Base-by-base conservation (phyloP, 2,113 vertebrate species). In the Ammospiza nelsoni region DNA sequence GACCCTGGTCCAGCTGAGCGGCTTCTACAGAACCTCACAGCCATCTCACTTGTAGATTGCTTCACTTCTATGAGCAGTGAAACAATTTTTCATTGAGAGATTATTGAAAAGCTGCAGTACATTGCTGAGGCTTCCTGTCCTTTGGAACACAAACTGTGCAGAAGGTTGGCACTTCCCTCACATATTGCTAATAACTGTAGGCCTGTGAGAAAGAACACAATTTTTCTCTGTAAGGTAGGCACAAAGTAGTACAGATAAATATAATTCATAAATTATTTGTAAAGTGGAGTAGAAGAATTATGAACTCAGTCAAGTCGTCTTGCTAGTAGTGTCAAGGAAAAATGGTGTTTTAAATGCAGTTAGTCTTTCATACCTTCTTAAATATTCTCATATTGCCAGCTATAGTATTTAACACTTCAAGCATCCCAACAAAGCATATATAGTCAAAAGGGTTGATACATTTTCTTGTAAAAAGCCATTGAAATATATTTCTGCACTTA, bases 391-490 rank as follows among this genome's bases (percentile, higher is more conserved):
- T 76, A 27, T 79, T 94, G 66, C 8, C 55, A 84, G 49, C 48
- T 90, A 68, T 44, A 74, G 66, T 78, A 54, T 54, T 80, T 62
- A 81, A 92, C 44, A 62, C 19, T 35, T 81, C 74, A 96, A 39
- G 25, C 15, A 87, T 90, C 52, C 74, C 19, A 94, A 77, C 39
- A 77, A 87, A 92, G 13, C 17, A 74, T 62, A 11, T 20, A 31
- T 80, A 94, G 66, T 87, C 92, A 79, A 29, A 96, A 84, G 15
- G 28, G 15, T 57, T 91, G 49, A 90, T 79, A 65, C 74, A 94
- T 96, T 96, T 94, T 74, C 33, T 89, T 80, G 46, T 67, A 93
- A 92, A 84, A 94, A 87, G 19, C 2, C 9, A 61, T 3, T 18
- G 41, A 94, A 96, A 87, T 48, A 72, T 78, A 90, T 75, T 68